Evolutionary conservation across 2,888 invertebrate species (phyloP).

Genomic region (Mycalesis mineus): DNA sequence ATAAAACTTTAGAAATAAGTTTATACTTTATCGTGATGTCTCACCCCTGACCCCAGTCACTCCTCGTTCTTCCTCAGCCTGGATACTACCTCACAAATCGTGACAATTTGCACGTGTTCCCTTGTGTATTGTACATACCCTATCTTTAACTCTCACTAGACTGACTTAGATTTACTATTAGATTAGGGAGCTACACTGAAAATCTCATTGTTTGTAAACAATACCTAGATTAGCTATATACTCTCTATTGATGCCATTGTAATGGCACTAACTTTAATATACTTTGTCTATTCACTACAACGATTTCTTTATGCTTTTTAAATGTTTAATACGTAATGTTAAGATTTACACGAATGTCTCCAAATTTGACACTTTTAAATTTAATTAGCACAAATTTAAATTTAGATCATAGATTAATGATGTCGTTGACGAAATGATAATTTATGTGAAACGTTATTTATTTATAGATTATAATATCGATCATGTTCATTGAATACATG

Average conservation of each 20-base stretch:
- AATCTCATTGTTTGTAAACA: constrained; percentile 45
- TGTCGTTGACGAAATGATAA: constrained; percentile 43
- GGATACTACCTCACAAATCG: constrained; percentile 56
- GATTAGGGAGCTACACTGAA: constrained; percentile 47
- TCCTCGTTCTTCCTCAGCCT: constrained; percentile 12
- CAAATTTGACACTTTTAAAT: constrained; percentile 58
- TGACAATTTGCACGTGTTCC: constrained; percentile 56
- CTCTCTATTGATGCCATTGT: constrained; percentile 34
- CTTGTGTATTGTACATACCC: constrained; percentile 38
- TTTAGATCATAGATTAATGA: constrained; percentile 54
- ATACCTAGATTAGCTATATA: constrained; percentile 40
- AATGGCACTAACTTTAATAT: constrained; percentile 38
- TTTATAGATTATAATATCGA: constrained; percentile 32
- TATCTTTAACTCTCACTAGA: constrained; percentile 70
- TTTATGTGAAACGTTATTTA: constrained; percentile 41
- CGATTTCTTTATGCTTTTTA: constrained; percentile 65
- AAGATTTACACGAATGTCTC: constrained; percentile 47
- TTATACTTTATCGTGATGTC: constrained; percentile 13
- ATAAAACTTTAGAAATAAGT: constrained; percentile 19
- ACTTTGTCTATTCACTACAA: constrained; percentile 49
- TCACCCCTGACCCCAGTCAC: constrained; percentile 1
- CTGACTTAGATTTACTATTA: constrained; percentile 72
- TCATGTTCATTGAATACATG: constrained; percentile 20
- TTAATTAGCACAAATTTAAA: constrained; percentile 64
- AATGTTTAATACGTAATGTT: constrained; percentile 38